A percentile compares a stretch with the other conserved stretches of the same genome.
These are phyloP conservation scores for Gobio occitaniae DNA, from an alignment of 2,797 vertebrate species.

Conservation along the genomic window DNA sequence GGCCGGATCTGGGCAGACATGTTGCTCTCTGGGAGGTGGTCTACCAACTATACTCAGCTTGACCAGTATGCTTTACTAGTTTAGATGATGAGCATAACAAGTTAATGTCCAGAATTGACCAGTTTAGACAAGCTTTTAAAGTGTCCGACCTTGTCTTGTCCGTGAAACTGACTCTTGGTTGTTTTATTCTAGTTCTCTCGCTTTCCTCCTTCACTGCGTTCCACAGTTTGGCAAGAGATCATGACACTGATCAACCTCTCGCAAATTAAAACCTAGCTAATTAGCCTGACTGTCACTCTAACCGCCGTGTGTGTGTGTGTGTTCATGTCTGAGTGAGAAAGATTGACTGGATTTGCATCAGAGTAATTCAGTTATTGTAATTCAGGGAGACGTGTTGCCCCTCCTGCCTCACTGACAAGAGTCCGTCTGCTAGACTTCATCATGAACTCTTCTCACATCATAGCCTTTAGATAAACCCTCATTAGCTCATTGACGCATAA, in stretches of 20 bases:
- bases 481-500: background rate
- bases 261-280: constrained; percentile 75
- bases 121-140: background rate
- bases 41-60: background rate
- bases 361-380: constrained; percentile 36
- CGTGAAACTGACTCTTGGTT: constrained; percentile 10
- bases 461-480: constrained; percentile 30
- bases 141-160: constrained; percentile 6
- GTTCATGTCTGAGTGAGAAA: constrained; percentile 16
- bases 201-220: constrained; percentile 12
- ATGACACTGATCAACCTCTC: constrained; percentile 65
- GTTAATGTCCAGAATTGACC: background rate
- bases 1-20: no score
- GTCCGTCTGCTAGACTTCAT: constrained; percentile 26
- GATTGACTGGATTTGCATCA: constrained; percentile 25
- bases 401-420: background rate
- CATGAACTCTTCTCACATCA: constrained; percentile 21
- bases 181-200: background rate
- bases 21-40: background rate
- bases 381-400: constrained; percentile 18
- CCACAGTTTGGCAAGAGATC: constrained; percentile 33
- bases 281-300: constrained; percentile 75
- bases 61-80: background rate
- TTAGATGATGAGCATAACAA: background rate
- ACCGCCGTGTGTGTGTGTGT: background rate